A percentile compares a stretch with the other conserved stretches of the same genome.
phyloP scores from a whole-genome alignment of 2,888 invertebrate species.

The Hydroisotoma schaefferi region DNA sequence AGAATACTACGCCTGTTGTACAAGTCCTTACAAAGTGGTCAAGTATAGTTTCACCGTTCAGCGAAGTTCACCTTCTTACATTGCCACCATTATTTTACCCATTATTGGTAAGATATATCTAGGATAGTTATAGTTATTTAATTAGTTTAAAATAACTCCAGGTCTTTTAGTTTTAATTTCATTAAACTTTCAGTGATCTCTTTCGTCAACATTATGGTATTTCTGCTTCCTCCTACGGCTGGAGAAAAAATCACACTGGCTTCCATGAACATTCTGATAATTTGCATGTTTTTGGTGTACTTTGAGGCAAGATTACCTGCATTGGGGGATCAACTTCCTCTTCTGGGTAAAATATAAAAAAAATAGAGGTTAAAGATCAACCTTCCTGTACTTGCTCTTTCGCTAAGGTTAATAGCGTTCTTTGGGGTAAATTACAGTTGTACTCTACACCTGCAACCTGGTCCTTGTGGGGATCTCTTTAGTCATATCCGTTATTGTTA shows the following conservation, averaged over 20 bases:
- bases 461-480: constrained; percentile 57
- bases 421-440: constrained; percentile 53
- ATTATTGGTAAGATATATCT: constrained; percentile 53
- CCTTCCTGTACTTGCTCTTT: no score
- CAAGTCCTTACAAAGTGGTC: constrained; percentile 59
- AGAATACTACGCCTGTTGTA: constrained; percentile 55
- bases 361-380: not conserved
- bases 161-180: not conserved
- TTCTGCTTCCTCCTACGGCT: constrained; percentile 59
- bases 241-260: constrained; percentile 60
- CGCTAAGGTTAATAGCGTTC: no score
- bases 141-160: not conserved
- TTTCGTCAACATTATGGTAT: constrained; percentile 44
- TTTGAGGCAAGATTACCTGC: constrained; percentile 56
- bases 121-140: not conserved
- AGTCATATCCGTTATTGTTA: constrained; percentile 57
- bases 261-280: constrained; percentile 43
- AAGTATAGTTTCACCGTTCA: constrained; percentile 57
- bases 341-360: constrained; percentile 55
- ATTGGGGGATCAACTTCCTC: constrained; percentile 58
- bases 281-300: constrained; percentile 47
- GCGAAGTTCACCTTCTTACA: constrained; percentile 62
- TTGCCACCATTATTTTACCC: constrained; percentile 62
- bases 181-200: constrained; percentile 33
- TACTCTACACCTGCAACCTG: constrained; percentile 58